These are phyloP conservation scores for Ephestia elutella DNA, from an alignment of 1,140 invertebrate species.

Conservation along the genomic window DNA sequence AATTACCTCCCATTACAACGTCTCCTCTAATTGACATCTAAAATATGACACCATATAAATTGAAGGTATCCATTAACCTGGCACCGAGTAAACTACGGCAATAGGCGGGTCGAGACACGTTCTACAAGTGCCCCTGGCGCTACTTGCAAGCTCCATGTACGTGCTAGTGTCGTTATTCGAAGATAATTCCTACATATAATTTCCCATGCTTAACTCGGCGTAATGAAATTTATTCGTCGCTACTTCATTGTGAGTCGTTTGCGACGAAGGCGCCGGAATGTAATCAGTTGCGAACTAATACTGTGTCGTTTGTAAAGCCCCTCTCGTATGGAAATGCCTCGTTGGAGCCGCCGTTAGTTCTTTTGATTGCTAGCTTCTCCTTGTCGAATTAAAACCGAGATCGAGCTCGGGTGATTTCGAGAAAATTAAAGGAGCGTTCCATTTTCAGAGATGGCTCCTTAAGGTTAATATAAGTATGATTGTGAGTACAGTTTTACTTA, in stretches of 20 bases:
- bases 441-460: conserved; percentile 53
- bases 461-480: conserved; percentile 62
- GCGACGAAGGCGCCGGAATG: conserved; percentile 50
- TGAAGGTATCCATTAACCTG: not conserved
- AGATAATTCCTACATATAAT: conserved; percentile 71
- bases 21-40: conserved; percentile 11
- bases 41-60: conserved; percentile 4
- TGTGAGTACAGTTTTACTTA: conserved; percentile 37
- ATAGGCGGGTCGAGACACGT: conserved; percentile 27
- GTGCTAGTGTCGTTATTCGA: conserved; percentile 45
- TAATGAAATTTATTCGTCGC: conserved; percentile 72
- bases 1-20: not conserved
- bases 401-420: conserved; percentile 51
- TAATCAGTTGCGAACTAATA: conserved; percentile 71
- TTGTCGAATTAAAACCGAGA: conserved; percentile 64
- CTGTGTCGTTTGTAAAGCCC: conserved; percentile 55
- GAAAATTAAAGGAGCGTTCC: conserved; percentile 65
- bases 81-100: conserved; percentile 8
- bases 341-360: conserved; percentile 63
- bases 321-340: conserved; percentile 68
- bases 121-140: conserved; percentile 38
- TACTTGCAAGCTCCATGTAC: conserved; percentile 45
- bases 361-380: conserved; percentile 63
- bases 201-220: conserved; percentile 64
- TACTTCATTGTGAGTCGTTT: conserved; percentile 64